Percentiles rank a stretch among this genome's conserved stretches.
Evolutionary conservation across 1,140 invertebrate species (phyloP).

Genomic region (Cotesia glomerata): DNA sequence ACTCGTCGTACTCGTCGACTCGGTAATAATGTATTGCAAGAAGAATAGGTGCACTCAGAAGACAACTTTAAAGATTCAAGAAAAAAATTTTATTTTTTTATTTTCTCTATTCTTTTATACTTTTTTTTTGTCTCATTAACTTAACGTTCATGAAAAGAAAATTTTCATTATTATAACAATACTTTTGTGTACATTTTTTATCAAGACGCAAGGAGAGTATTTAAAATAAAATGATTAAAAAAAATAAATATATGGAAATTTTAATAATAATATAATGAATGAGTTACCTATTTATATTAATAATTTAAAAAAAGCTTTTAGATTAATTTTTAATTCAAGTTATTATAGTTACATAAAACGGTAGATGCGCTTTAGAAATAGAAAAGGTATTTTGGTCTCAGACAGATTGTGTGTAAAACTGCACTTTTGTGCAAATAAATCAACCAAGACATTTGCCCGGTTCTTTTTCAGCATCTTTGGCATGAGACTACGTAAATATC

Average conservation of each 20-base stretch:
- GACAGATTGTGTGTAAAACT: conserved; percentile 4
- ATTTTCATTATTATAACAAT: too few relatives aligned
- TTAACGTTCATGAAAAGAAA: too few relatives aligned
- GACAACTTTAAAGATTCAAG: conserved; percentile 4
- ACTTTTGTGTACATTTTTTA: too few relatives aligned
- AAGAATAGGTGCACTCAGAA: conserved; percentile 23
- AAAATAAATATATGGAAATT: too few relatives aligned
- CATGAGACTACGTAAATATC: conserved; percentile 1
- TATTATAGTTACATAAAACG: not conserved
- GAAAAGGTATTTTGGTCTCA: not conserved
- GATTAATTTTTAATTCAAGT: not conserved
- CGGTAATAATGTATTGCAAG: not conserved
- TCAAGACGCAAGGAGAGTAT: too few relatives aligned
- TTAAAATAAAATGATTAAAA: too few relatives aligned
- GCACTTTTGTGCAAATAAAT: conserved; percentile 16
- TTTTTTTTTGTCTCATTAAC: too few relatives aligned
- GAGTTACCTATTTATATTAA: too few relatives aligned
- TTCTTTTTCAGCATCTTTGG: not conserved
- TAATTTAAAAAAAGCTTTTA: too few relatives aligned
- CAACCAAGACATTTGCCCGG: not conserved
- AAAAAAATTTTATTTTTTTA: not conserved
- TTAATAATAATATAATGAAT: too few relatives aligned
- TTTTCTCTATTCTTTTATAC: not conserved
- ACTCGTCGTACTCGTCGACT: not conserved
- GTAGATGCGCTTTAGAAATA: too few relatives aligned